Conservation (phyloP, 30 jellyfish, hydroid and myxozoan species). For the Mastigias papua region DNA sequence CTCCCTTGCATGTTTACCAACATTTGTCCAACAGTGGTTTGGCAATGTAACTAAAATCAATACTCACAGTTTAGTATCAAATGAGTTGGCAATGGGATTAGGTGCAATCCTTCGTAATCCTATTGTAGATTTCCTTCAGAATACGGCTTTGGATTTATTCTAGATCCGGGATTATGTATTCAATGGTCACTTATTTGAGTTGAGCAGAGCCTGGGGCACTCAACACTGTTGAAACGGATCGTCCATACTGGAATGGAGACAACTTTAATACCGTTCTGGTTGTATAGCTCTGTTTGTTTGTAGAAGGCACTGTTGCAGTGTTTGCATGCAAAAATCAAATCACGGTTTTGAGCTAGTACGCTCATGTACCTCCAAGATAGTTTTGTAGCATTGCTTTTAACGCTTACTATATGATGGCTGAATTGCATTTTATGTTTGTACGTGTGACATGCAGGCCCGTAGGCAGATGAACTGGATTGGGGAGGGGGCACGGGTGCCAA, state of each 20-base stretch:
- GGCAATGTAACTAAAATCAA: neutral
- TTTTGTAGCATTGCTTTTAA: too few relatives aligned
- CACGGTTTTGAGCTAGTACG: too few relatives aligned
- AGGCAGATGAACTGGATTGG: too few relatives aligned
- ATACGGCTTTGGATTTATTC: neutral
- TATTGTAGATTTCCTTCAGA: neutral
- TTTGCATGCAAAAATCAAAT: too few relatives aligned
- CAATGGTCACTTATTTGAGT: neutral
- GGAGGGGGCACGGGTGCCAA: too few relatives aligned
- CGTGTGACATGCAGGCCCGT: too few relatives aligned
- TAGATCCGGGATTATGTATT: slow-evolving; percentile 4
- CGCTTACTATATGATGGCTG: too few relatives aligned
- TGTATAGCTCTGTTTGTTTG: neutral
- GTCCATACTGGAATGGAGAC: neutral
- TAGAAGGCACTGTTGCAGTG: too few relatives aligned
- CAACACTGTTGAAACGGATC: neutral
- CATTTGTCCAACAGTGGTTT: neutral
- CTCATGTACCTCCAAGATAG: too few relatives aligned
- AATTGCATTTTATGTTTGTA: too few relatives aligned
- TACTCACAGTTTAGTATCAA: neutral
- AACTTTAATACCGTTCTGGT: neutral
- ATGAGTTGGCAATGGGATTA: neutral
- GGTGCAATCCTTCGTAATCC: neutral
- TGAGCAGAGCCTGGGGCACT: neutral
- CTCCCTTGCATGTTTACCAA: neutral